phyloP scores from a whole-genome alignment of 1,140 invertebrate genomes.

The Aradophagus sp. region DNA sequence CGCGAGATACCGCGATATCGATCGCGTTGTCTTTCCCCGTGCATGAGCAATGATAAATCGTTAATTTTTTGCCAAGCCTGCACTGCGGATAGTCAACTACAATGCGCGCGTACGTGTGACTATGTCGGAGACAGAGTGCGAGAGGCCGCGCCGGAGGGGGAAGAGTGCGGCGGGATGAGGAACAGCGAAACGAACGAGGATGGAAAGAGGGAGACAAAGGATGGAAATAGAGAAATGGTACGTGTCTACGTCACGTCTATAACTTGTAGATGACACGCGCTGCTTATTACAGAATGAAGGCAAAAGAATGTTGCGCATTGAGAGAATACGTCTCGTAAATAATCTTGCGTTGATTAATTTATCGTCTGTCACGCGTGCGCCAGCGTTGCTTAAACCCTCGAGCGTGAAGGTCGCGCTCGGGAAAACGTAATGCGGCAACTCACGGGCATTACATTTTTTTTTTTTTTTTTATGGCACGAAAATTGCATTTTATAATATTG shows the following conservation, averaged over 20 bases:
- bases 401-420: slow-evolving; percentile 10
- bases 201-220: slow-evolving; percentile 2
- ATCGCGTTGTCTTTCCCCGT: slow-evolving; percentile 55
- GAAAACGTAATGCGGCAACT: slow-evolving; percentile 30
- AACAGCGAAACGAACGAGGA: not conserved
- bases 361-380: slow-evolving; percentile 42
- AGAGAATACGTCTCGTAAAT: slow-evolving; percentile 51
- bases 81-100: slow-evolving; percentile 51
- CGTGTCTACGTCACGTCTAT: slow-evolving; percentile 40
- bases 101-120: slow-evolving; percentile 27
- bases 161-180: slow-evolving; percentile 1
- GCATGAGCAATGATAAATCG: slow-evolving; percentile 57
- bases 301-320: slow-evolving; percentile 50
- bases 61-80: slow-evolving; percentile 57
- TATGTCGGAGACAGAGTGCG: slow-evolving; percentile 2
- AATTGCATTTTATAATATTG: slow-evolving; percentile 18
- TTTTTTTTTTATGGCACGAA: slow-evolving; percentile 26
- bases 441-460: too few relatives aligned
- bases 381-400: slow-evolving; percentile 33
- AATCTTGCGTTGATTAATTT: slow-evolving; percentile 52
- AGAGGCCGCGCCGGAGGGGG: not conserved
- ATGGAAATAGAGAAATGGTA: slow-evolving; percentile 15
- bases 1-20: slow-evolving; percentile 58
- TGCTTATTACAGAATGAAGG: slow-evolving; percentile 51
- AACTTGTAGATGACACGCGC: slow-evolving; percentile 53